A percentile compares a stretch with the other conserved stretches of the same genome.
phyloP scores from a whole-genome alignment of 2,888 invertebrate genomes.

The Parnassius apollo region DNA sequence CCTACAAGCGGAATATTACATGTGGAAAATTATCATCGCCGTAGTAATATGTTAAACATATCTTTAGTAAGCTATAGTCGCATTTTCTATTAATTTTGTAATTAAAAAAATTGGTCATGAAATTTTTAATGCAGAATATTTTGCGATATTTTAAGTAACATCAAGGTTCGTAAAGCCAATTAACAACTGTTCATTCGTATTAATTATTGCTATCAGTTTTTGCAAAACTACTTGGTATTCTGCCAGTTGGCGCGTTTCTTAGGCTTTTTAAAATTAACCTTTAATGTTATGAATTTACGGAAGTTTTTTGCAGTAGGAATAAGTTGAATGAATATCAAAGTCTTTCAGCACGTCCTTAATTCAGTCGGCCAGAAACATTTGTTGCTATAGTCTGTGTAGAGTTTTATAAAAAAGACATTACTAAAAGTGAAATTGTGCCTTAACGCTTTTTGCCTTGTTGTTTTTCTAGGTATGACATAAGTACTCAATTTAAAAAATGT shows the following conservation, averaged over 20 bases:
- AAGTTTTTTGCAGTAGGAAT: constrained; percentile 44
- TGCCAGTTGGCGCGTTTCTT: constrained; percentile 35
- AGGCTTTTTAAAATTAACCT: constrained; percentile 40
- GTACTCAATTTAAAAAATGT: too few species aligned
- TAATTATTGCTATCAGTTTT: constrained; percentile 68
- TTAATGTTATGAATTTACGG: constrained; percentile 42
- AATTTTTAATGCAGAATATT: constrained; percentile 7
- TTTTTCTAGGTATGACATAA: too few species aligned
- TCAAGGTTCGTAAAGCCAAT: constrained; percentile 29
- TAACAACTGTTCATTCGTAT: constrained; percentile 48
- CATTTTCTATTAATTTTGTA: constrained; percentile 11
- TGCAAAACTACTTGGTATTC: constrained; percentile 60
- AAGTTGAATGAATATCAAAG: constrained; percentile 40
- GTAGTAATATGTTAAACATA: too few species aligned
- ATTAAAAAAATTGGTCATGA: constrained; percentile 13
- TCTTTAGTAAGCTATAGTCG: neutral
- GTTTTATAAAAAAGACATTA: constrained; percentile 10
- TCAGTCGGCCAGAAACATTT: constrained; percentile 54
- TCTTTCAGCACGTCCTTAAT: constrained; percentile 61
- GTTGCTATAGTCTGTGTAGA: constrained; percentile 31
- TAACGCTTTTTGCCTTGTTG: neutral
- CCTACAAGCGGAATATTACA: too few species aligned
- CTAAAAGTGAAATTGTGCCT: constrained; percentile 20
- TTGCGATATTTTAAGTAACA: neutral
- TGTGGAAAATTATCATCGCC: too few species aligned